A percentile compares a stretch with the other conserved stretches of the same genome.
Evolutionary conservation across 2,113 vertebrate species (phyloP).

Genomic region (Etia nguti): DNA sequence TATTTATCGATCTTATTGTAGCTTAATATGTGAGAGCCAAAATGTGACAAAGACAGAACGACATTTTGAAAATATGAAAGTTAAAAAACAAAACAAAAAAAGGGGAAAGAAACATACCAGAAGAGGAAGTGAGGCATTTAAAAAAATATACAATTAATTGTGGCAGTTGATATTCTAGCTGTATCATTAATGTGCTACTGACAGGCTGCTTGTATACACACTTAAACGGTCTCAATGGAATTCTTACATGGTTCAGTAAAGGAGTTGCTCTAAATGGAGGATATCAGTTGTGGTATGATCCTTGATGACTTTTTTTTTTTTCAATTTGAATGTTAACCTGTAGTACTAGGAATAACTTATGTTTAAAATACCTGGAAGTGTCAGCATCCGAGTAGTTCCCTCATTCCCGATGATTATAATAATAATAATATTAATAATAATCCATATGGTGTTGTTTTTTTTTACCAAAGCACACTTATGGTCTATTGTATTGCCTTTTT

Average conservation of each 20-base stretch:
- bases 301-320: slow-evolving; percentile 54
- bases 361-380: slow-evolving; percentile 70
- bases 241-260: slow-evolving; percentile 59
- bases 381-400: slow-evolving; percentile 66
- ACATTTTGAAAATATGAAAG: slow-evolving; percentile 27
- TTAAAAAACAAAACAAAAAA: background rate
- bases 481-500: slow-evolving; percentile 80
- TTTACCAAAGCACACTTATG: slow-evolving; percentile 75
- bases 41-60: slow-evolving; percentile 44
- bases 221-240: slow-evolving; percentile 60
- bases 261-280: slow-evolving; percentile 41
- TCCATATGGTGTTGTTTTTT: slow-evolving; percentile 74
- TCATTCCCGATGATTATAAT: slow-evolving; percentile 59
- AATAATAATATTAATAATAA: slow-evolving; percentile 67
- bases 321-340: slow-evolving; percentile 77
- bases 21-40: slow-evolving; percentile 61
- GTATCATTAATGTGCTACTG: slow-evolving; percentile 69
- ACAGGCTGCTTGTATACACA: slow-evolving; percentile 78
- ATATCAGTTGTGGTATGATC: slow-evolving; percentile 41
- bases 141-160: slow-evolving; percentile 12
- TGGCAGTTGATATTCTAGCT: slow-evolving; percentile 62
- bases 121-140: slow-evolving; percentile 31
- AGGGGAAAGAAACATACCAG: slow-evolving; percentile 29
- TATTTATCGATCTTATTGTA: slow-evolving; percentile 69
- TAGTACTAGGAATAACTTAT: slow-evolving; percentile 83